Conservation (phyloP, 2,888 invertebrate species). For the Odiellus spinosus region DNA sequence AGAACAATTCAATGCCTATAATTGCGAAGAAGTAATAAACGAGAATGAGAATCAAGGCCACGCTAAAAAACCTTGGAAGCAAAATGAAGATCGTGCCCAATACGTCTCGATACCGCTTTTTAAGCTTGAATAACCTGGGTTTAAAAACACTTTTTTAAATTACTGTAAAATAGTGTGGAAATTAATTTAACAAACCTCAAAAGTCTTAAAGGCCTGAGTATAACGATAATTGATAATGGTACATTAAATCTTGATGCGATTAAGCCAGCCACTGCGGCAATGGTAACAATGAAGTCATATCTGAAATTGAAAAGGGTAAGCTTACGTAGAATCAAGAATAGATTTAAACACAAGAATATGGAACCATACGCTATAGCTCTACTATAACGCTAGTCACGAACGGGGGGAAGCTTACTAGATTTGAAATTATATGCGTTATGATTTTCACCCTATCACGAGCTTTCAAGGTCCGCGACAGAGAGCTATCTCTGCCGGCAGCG, state of each 20-base stretch:
- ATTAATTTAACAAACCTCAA: too few relatives aligned
- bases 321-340: too few relatives aligned
- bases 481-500: too few relatives aligned
- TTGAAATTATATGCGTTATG: too few relatives aligned
- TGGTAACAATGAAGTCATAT: slow-evolving; percentile 31
- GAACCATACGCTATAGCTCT: too few relatives aligned
- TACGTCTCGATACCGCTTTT: slow-evolving; percentile 56
- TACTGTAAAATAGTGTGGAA: too few relatives aligned
- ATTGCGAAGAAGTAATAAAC: slow-evolving; percentile 78
- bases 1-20: slow-evolving; percentile 74
- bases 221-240: slow-evolving; percentile 51
- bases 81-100: slow-evolving; percentile 65
- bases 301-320: slow-evolving; percentile 20
- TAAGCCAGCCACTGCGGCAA: slow-evolving; percentile 42
- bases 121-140: slow-evolving; percentile 14
- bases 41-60: slow-evolving; percentile 54
- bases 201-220: slow-evolving; percentile 26
- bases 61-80: slow-evolving; percentile 65
- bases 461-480: too few relatives aligned
- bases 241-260: slow-evolving; percentile 46
- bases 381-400: too few relatives aligned
- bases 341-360: too few relatives aligned
- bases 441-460: too few relatives aligned
- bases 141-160: too few relatives aligned
- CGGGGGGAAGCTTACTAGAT: too few relatives aligned